phyloP scores from a whole-genome alignment of 2,797 vertebrate species.

The Lepilemur septentrionalis region DNA sequence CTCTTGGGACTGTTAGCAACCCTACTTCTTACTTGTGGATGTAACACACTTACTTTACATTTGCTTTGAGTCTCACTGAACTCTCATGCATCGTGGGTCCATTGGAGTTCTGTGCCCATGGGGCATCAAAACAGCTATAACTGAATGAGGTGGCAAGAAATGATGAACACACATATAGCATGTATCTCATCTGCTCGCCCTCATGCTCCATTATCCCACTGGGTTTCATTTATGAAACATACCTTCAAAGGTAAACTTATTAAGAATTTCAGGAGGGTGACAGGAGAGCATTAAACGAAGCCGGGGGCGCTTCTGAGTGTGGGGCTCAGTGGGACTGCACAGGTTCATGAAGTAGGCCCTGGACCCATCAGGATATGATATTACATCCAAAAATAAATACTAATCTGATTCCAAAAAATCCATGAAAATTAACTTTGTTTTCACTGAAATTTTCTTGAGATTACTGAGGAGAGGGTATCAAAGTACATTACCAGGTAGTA shows the following conservation, averaged over 20 bases:
- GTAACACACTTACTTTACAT: not conserved
- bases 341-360: not conserved
- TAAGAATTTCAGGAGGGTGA: slow-evolving; percentile 26
- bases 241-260: slow-evolving; percentile 3
- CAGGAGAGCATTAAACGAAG: not conserved
- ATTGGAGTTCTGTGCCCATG: not conserved
- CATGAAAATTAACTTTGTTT: slow-evolving; percentile 4
- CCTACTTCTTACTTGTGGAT: not conserved
- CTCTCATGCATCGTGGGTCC: not conserved
- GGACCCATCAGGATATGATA: not conserved
- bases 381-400: not conserved
- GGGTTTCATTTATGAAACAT: not conserved
- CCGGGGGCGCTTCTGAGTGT: not conserved
- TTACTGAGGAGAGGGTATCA: slow-evolving; percentile 13
- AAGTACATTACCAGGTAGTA: slow-evolving; percentile 33
- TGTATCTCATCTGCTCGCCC: not conserved
- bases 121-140: not conserved
- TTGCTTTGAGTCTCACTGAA: not conserved
- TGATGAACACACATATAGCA: not conserved
- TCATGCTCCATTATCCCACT: not conserved
- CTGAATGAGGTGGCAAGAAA: not conserved
- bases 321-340: not conserved
- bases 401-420: not conserved
- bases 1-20: not conserved
- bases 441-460: slow-evolving; percentile 29